phyloP scores from a whole-genome alignment of 2,888 invertebrate species.

The Coelinius sp. region DNA sequence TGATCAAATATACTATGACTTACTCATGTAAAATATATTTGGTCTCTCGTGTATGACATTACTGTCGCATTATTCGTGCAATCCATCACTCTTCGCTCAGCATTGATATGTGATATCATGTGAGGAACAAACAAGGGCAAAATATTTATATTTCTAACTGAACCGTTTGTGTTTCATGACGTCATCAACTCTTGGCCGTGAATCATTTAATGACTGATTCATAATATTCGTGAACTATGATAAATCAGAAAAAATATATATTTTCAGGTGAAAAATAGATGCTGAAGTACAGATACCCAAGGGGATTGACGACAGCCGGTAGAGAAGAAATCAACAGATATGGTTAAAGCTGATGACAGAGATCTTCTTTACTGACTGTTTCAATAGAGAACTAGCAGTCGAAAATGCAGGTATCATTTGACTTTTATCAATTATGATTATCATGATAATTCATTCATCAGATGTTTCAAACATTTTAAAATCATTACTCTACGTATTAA shows the following conservation, averaged over 20 bases:
- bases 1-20: neutral
- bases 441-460: too few species aligned
- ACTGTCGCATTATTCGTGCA: slow-evolving; percentile 57
- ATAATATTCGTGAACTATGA: too few species aligned
- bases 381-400: neutral
- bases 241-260: too few species aligned
- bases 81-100: slow-evolving; percentile 63
- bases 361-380: neutral
- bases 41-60: slow-evolving; percentile 53
- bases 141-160: neutral
- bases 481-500: too few species aligned
- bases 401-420: neutral
- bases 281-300: too few species aligned
- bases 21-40: neutral
- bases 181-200: too few species aligned
- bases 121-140: slow-evolving; percentile 32
- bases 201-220: too few species aligned
- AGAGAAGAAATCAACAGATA: neutral
- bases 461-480: too few species aligned
- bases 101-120: slow-evolving; percentile 62
- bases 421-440: too few species aligned
- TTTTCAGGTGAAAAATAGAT: too few species aligned
- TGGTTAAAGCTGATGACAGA: neutral
- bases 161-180: too few species aligned
- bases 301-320: neutral